Conservation (phyloP, 2,888 invertebrate species). For the Caenorhabditis panamensis region DNA sequence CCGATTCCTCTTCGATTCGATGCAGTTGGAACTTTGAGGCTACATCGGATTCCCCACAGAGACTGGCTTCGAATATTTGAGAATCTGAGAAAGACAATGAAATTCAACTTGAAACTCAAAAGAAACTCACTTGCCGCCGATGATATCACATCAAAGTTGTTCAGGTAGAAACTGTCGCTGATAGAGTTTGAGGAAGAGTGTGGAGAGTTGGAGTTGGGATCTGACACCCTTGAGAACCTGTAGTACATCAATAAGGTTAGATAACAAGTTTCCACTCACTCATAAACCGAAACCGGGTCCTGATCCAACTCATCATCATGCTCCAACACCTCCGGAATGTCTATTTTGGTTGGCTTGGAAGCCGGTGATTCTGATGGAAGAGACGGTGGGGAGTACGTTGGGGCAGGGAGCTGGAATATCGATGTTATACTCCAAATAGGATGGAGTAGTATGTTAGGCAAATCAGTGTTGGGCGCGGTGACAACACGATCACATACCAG, state of each 20-base stretch:
- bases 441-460: conserved; percentile 23
- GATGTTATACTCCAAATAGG: too few species aligned
- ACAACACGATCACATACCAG: conserved; percentile 25
- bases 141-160: conserved; percentile 68
- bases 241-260: conserved; percentile 33
- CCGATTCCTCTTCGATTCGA: conserved; percentile 73
- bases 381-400: conserved; percentile 71
- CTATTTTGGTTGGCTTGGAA: conserved; percentile 36
- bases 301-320: conserved; percentile 17
- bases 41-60: conserved; percentile 63
- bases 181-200: conserved; percentile 70
- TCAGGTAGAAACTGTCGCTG: conserved; percentile 75
- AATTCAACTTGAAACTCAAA: neutral
- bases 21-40: conserved; percentile 69
- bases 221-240: conserved; percentile 66
- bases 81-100: too few species aligned
- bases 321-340: conserved; percentile 28
- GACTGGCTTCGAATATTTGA: conserved; percentile 56
- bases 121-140: conserved; percentile 57
- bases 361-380: conserved; percentile 67
- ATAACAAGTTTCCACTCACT: conserved; percentile 6
- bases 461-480: conserved; percentile 28
- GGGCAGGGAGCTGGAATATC: conserved; percentile 65
- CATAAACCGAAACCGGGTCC: conserved; percentile 42
- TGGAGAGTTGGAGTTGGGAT: conserved; percentile 42